phyloP scores from a whole-genome alignment of 2,113 vertebrate species.

The Eulemur rufifrons region DNA sequence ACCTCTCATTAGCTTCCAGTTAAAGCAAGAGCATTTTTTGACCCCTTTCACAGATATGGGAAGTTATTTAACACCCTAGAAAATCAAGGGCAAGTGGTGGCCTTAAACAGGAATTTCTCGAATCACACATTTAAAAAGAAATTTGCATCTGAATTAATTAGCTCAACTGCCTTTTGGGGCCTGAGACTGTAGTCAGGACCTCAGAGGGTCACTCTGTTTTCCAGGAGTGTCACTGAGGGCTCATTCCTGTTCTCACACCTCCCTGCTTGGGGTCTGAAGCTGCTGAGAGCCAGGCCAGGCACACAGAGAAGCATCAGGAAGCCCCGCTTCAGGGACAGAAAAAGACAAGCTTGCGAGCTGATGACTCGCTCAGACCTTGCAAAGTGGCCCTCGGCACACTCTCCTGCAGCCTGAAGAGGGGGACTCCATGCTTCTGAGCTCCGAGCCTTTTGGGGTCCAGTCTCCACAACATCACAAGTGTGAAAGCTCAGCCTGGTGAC shows the following conservation, averaged over 20 bases:
- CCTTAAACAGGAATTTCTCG: neutral
- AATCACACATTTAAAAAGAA: neutral
- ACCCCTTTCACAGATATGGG: neutral
- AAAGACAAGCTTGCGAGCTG: neutral
- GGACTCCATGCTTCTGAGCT: neutral
- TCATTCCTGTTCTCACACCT: neutral
- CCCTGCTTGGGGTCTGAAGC: fast-evolving
- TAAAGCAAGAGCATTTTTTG: neutral
- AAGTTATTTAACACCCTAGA: neutral
- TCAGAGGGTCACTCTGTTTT: neutral
- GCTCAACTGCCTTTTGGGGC: neutral
- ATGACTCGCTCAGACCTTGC: neutral
- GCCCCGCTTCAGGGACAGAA: fast-evolving
- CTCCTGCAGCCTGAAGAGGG: neutral
- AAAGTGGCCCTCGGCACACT: neutral
- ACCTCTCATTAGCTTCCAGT: too few relatives aligned
- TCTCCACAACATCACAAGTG: too few relatives aligned
- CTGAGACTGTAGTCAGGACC: neutral
- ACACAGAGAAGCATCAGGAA: fast-evolving
- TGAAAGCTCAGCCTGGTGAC: neutral
- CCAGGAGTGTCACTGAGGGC: neutral
- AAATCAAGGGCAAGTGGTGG: neutral
- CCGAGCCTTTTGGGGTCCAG: neutral
- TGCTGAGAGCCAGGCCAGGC: neutral
- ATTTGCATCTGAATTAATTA: neutral